phyloP scores from a whole-genome alignment of 2,797 vertebrate genomes.

The Gymnopithys bicolor region DNA sequence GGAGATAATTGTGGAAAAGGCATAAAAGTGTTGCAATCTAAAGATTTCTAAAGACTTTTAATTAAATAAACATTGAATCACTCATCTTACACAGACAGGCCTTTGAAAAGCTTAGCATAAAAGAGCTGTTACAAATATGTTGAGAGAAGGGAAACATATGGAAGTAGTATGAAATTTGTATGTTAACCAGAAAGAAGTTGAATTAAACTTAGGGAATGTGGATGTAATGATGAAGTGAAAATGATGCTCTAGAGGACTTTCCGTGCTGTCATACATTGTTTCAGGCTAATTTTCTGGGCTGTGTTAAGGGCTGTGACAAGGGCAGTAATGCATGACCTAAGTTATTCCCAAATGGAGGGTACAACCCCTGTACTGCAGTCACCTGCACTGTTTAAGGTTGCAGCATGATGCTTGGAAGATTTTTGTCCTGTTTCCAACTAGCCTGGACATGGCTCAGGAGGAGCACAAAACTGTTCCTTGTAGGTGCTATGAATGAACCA shows the following conservation, averaged over 20 bases:
- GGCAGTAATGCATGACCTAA: neutral
- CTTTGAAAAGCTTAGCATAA: neutral
- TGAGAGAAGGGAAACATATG: neutral
- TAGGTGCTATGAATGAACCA: neutral
- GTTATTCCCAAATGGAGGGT: neutral
- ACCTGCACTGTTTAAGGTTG: neutral
- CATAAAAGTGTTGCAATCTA: neutral
- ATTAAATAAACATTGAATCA: neutral
- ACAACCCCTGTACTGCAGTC: neutral
- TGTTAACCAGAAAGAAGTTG: neutral
- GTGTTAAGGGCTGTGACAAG: neutral
- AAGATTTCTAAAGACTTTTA: neutral
- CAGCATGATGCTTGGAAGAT: neutral
- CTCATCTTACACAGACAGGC: neutral
- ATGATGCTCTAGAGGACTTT: neutral
- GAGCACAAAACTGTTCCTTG: neutral
- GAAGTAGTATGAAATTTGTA: neutral
- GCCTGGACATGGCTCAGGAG: neutral
- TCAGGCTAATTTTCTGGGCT: neutral
- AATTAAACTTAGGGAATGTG: neutral
- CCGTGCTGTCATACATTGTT: neutral
- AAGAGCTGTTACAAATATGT: neutral
- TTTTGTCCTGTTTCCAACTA: neutral
- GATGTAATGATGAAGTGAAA: neutral
- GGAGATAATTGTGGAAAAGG: neutral